Evolutionary conservation across 2,113 vertebrate species (phyloP).

Genomic region (Coracopsis vasa): DNA sequence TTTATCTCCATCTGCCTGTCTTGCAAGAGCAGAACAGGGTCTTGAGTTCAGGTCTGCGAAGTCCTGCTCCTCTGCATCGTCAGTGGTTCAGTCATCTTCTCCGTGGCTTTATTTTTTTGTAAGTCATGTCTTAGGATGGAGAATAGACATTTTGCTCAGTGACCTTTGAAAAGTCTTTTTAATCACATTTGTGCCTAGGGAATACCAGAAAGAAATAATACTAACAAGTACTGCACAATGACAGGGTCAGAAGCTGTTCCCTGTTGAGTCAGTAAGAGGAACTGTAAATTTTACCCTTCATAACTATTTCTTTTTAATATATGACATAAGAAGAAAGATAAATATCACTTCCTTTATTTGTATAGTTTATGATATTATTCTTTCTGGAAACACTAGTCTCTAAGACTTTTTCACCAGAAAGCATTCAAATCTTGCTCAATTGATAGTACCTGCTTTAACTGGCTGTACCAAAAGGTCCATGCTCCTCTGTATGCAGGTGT

Average conservation of each 20-base stretch:
- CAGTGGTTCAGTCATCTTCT: neutral
- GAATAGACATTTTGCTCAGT: neutral
- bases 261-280: neutral
- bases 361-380: conserved; percentile 34
- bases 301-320: conserved; percentile 63
- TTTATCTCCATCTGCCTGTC: conserved; percentile 8
- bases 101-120: neutral
- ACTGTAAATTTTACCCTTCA: conserved; percentile 19
- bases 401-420: neutral
- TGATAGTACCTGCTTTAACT: neutral
- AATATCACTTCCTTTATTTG: conserved; percentile 50
- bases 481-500: neutral
- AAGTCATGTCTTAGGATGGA: conserved; percentile 6
- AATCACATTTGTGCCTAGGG: conserved; percentile 24
- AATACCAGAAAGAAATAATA: conserved; percentile 28
- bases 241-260: neutral
- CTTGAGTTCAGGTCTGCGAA: neutral
- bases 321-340: conserved; percentile 37
- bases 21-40: neutral
- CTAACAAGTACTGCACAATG: neutral
- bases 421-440: neutral
- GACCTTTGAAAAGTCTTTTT: conserved; percentile 52
- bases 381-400: neutral
- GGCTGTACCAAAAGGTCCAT: neutral
- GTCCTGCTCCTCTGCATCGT: neutral